Conservation (phyloP, 2,888 invertebrate species). For the Eilema caniola region DNA sequence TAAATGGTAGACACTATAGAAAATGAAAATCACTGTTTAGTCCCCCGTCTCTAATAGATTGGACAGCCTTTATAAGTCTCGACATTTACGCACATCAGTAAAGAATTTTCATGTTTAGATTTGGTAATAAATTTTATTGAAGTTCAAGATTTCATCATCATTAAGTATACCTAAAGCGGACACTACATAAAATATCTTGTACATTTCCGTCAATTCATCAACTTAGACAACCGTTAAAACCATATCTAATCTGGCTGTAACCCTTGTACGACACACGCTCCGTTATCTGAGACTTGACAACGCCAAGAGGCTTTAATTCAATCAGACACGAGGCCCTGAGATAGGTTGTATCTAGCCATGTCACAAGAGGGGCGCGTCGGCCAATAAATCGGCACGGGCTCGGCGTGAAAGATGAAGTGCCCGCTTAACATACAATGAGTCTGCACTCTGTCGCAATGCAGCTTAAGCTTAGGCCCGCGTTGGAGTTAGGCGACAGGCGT, state of each 20-base stretch:
- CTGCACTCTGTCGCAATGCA: constrained; percentile 75
- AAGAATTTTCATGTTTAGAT: not conserved
- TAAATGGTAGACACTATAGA: constrained; percentile 37
- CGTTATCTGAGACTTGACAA: constrained; percentile 64
- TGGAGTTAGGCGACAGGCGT: constrained; percentile 57
- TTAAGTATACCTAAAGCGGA: not conserved
- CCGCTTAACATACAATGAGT: constrained; percentile 86
- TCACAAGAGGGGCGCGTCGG: constrained; percentile 79
- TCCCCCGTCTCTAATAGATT: constrained; percentile 35
- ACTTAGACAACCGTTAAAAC: constrained; percentile 48
- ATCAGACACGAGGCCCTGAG: constrained; percentile 60
- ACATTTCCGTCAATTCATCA: constrained; percentile 43
- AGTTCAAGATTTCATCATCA: not conserved
- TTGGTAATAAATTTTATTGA: not conserved
- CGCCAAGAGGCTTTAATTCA: constrained; percentile 68
- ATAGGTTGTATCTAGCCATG: constrained; percentile 67
- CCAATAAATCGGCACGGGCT: constrained; percentile 81
- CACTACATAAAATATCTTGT: constrained; percentile 2
- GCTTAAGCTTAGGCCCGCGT: constrained; percentile 68
- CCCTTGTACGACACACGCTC: constrained; percentile 52
- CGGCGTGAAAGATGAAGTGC: constrained; percentile 83
- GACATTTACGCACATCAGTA: not conserved
- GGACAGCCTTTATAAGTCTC: not conserved
- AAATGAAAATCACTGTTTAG: constrained; percentile 38
- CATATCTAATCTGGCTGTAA: constrained; percentile 59